Percentiles rank a stretch among this genome's conserved stretches.
Evolutionary conservation across 2,113 vertebrate genomes (phyloP).

Genomic region (Leptobrachium leishanense): DNA sequence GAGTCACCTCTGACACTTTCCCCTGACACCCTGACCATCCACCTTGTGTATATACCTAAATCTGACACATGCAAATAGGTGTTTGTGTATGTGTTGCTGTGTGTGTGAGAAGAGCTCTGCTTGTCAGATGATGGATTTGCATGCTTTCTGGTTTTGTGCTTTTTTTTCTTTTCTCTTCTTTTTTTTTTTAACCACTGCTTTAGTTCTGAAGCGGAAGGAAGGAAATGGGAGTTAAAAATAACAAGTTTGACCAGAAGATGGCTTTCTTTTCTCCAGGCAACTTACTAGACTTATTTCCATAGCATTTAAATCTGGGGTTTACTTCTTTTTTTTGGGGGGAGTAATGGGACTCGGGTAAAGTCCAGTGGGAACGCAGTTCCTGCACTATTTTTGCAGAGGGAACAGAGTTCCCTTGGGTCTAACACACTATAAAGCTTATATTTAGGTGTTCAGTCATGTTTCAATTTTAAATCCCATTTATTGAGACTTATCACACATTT

Average conservation of each 20-base stretch:
- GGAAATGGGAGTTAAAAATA: slow-evolving; percentile 48
- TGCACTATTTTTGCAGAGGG: too few species aligned
- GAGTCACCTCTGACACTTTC: too few species aligned
- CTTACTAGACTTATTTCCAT: neutral
- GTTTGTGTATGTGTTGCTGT: neutral
- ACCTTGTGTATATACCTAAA: neutral
- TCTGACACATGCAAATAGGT: neutral
- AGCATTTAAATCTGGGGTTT: too few species aligned
- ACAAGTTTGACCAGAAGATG: slow-evolving; percentile 28
- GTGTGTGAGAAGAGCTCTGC: neutral
- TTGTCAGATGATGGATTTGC: neutral
- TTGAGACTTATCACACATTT: too few species aligned
- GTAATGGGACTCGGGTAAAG: too few species aligned
- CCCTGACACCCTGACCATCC: too few species aligned
- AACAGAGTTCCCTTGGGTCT: too few species aligned
- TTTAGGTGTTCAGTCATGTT: too few species aligned
- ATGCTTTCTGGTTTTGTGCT: neutral
- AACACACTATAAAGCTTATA: too few species aligned
- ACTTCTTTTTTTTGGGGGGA: too few species aligned
- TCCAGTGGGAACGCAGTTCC: too few species aligned
- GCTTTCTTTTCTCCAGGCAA: neutral
- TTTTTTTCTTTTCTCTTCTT: neutral
- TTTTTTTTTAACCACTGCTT: neutral
- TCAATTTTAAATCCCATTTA: too few species aligned
- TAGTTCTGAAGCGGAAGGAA: slow-evolving; percentile 42